Evolutionary conservation across 2,113 vertebrate species (phyloP), one percentile per base, ranked within the genome.

Genomic region (Chamaea fasciata): DNA sequence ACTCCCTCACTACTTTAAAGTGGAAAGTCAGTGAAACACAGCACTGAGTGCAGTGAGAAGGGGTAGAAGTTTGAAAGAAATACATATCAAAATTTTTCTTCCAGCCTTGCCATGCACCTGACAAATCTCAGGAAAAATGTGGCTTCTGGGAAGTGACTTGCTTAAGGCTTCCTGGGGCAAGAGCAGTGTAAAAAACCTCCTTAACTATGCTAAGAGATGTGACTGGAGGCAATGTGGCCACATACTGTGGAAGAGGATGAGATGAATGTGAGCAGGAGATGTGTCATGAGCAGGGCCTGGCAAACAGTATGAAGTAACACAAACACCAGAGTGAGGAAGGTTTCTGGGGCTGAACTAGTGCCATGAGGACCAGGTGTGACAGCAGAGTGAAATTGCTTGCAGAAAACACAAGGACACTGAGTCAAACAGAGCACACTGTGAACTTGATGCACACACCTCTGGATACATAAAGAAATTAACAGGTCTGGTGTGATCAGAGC

Each of bases 301-400:
- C 1, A 4, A 83, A 20, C 3, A 1, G 17, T 1, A 0, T 4
- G 27, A 33, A 94, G 30, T 27, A 42, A 53, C 26, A 31, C 28
- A 62, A 59, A 63, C 15, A 14, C 8, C 30, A 50, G 39, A 68
- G 42, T 2, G 20, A 70, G 26, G 22, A 78, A 76, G 12, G 26
- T 56, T 87, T 59, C 14, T 52, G 53, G 14, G 17, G 20, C 39
- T 79, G 53, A 89, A n/a, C 30, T 64, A 22, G 50, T 18, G 9
- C 33, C 0, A 0, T 30, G 44, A 53, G 62, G 26, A 76, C 20
- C 3, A 22, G 56, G 13, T 37, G 39, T 0, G 10, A 55, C 30
- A 76, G 47, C 0, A 0, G 47, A 31, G 10, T 63, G 47, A 44
- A 85, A 79, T 3, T 26, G 12, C 13, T 70, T 37, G 35, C 11